Base-by-base conservation (phyloP, 2,113 vertebrate species). In the Ursus arctos region DNA sequence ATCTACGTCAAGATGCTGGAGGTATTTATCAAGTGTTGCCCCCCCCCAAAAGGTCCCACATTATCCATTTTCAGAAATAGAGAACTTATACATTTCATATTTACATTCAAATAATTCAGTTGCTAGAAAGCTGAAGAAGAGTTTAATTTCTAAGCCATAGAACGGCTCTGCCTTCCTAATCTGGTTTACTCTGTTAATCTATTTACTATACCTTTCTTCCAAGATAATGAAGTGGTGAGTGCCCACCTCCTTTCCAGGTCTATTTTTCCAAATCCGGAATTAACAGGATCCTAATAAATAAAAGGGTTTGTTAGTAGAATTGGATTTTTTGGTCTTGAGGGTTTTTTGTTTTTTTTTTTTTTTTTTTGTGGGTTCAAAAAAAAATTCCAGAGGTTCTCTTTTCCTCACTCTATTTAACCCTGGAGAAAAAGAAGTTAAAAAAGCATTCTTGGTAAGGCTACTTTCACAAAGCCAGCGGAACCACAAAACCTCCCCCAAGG, bases 391-490 rank as follows among this genome's bases (percentile, higher is more conserved):
- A 83, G 15, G 22, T 93, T 93, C 43, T 94, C 82, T 92, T 90
- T 95, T 80, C 80, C 80, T 87, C 18, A 33, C 69, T 86, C 91
- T 71, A 79, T 85, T 92, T 81, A 95, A 79, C 49, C 18, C 74
- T 91, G 67, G 49, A 86, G 95, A 89, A 97, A 88, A 89, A 84
- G 79, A 92, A 93, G 61, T 96, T 79, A 19, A 86, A 69, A 88
- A 88, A 88, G n/a, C 71, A 74, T 77, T 81, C 22, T 55, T 83
- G 53, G 26, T 24, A 47, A 94, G 55, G 63, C 33, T 84, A 49
- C 36, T 61, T 65, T 72, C 83, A 59, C 79, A 96, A 96, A 93
- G 80, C 59, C 72, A 15, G 59, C 43, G 28, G 84, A 91, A 94
- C 90, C 90, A 74, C 82, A 77, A 95, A 95, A 59, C 49, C 76